Conservation (phyloP, 2,888 invertebrate genomes). For the Pasiphila rectangulata region DNA sequence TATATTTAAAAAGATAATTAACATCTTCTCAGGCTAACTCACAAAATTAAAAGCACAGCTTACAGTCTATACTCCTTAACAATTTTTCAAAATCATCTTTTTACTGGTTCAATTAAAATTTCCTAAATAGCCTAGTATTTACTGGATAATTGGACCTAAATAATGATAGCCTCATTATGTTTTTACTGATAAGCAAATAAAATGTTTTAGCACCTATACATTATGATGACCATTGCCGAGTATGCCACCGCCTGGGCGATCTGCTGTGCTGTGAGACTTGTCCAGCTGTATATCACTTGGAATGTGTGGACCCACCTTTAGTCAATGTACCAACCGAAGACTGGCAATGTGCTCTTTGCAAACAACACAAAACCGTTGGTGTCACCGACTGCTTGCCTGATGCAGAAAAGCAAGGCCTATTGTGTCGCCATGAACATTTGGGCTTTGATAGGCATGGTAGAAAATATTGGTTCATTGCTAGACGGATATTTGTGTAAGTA, state of each 20-base stretch:
- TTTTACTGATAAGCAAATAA: too few relatives aligned
- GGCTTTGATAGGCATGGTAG: slow-evolving; percentile 98
- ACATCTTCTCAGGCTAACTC: too few relatives aligned
- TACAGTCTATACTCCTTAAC: too few relatives aligned
- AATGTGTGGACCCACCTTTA: slow-evolving; percentile 97
- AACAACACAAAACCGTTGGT: slow-evolving; percentile 93
- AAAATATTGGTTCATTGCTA: slow-evolving; percentile 97
- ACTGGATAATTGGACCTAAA: too few relatives aligned
- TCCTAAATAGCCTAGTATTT: too few relatives aligned
- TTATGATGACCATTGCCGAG: slow-evolving; percentile 95
- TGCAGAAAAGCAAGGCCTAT: slow-evolving; percentile 93
- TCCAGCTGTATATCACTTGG: slow-evolving; percentile 98
- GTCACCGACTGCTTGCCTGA: slow-evolving; percentile 96
- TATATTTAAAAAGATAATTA: too few relatives aligned
- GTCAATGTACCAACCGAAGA: slow-evolving; percentile 97
- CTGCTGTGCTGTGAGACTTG: slow-evolving; percentile 98
- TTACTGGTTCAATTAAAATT: too few relatives aligned
- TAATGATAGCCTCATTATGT: neutral
- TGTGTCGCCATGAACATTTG: slow-evolving; percentile 95
- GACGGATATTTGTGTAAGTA: slow-evolving; percentile 95
- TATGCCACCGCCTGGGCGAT: slow-evolving; percentile 96
- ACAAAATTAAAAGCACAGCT: too few relatives aligned
- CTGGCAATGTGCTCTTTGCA: slow-evolving; percentile 97
- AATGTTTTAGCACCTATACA: slow-evolving; percentile 86
- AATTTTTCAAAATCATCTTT: too few relatives aligned